Conservation (phyloP, 2,797 vertebrate species). For the Cryptoblepharus egeriae region DNA sequence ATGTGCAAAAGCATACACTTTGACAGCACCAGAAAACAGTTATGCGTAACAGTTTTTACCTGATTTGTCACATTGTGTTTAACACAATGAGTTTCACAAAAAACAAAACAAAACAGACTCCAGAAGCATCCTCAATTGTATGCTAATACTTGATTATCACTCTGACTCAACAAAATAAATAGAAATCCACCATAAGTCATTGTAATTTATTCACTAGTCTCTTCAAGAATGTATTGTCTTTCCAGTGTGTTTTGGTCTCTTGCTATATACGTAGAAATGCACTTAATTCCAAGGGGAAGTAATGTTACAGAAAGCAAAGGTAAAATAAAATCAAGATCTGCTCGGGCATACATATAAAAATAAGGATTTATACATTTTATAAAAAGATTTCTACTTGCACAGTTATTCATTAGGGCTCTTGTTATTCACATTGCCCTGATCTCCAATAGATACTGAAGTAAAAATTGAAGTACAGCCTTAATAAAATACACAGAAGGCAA, state of each 20-base stretch:
- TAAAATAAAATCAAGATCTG: conserved; percentile 68
- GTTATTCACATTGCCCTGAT: conserved; percentile 76
- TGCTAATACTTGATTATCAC: conserved; percentile 73
- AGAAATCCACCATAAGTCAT: conserved; percentile 76
- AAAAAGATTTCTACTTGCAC: conserved; percentile 67
- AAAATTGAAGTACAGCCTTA: conserved; percentile 69
- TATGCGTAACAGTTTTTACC: conserved; percentile 66
- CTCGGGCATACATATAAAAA: conserved; percentile 79
- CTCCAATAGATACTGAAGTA: conserved; percentile 69
- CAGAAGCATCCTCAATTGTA: conserved; percentile 71
- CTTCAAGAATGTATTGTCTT: conserved; percentile 79
- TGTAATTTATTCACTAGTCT: conserved; percentile 78
- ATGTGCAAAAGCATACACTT: conserved; percentile 76
- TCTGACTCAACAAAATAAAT: conserved; percentile 80
- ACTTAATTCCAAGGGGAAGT: conserved; percentile 70
- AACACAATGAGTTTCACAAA: conserved; percentile 71
- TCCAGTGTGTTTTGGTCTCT: conserved; percentile 81
- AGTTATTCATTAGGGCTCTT: conserved; percentile 73
- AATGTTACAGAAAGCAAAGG: conserved; percentile 77
- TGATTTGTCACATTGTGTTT: conserved; percentile 77
- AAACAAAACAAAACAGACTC: conserved; percentile 55
- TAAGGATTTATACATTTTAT: conserved; percentile 67
- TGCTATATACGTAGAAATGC: conserved; percentile 75
- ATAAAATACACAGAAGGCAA: conserved; percentile 73
- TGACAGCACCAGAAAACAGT: conserved; percentile 76